Base-by-base conservation (phyloP, 2,113 vertebrate genomes). In the Equus przewalskii region DNA sequence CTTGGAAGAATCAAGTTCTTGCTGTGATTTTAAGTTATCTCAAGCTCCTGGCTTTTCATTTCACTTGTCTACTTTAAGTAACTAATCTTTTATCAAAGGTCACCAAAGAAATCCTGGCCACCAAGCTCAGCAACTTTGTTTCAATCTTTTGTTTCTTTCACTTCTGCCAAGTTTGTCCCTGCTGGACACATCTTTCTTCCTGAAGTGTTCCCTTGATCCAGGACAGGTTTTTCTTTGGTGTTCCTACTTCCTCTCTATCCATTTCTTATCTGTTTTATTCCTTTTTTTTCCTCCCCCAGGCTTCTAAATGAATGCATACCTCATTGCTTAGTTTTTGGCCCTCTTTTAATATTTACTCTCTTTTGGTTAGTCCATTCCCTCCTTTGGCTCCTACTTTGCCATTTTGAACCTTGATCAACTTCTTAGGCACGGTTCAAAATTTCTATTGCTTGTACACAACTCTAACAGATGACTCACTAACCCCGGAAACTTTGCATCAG, bases 21-120 rank as follows among this genome's bases (percentile, higher is more conserved):
- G 46, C 26, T 21, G 51, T 51, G 36, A 89, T 56, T 84, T 90
- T 56, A 49, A 87, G 26, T 85, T 81, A 30, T 98, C 36, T 62
- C 28, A 83, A 69, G 16, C 33, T 83, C 19, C 80, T n/a, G 78
- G 36, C 46, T 80, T 94, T 81, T 91, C n/a, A 72, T 14, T 70
- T 81, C 64, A 92, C 69, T 46, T 84, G 41, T 88, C 12, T 87
- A 75, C 51, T 89, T 89, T 56, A 96, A 75, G 36, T 49, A 90
- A 95, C 73, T 80, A 72, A 84, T 3, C 33, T 92, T 95, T 80
- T 41, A n/a, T 85, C 60, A 92, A 85, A 81, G 26, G 60, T 92
- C 67, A 82, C 28, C 83, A 46, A 6, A 54, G 54, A 94, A 85
- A 89, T 44, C 5, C 41, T 73, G 80, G 28, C 30, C 76, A 93